Conservation (phyloP, 2,113 vertebrate genomes). For the Centropus unirufus region DNA sequence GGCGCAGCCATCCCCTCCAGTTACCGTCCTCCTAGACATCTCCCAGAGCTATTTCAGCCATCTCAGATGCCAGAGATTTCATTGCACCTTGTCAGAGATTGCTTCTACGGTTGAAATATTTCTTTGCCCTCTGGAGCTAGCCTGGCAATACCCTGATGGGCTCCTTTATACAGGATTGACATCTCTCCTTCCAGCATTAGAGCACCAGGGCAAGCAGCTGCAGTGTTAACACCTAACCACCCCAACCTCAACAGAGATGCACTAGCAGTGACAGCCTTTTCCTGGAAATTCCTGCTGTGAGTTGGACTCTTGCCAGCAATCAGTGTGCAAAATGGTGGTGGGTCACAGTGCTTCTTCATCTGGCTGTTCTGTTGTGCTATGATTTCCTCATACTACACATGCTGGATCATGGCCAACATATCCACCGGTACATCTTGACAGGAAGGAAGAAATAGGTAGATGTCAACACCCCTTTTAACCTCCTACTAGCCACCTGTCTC, state of each 20-base stretch:
- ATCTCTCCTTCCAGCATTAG: not conserved
- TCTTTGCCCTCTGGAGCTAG: not conserved
- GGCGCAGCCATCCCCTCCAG: not conserved
- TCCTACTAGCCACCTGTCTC: not conserved
- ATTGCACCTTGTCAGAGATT: not conserved
- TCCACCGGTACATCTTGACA: not conserved
- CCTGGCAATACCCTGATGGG: not conserved
- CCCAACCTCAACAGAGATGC: not conserved
- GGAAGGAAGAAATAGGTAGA: not conserved
- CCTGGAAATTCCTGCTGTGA: not conserved
- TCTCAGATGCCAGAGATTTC: not conserved
- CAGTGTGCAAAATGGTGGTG: not conserved
- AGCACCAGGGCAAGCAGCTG: not conserved
- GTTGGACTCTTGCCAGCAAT: not conserved
- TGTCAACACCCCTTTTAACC: not conserved
- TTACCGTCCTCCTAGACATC: not conserved
- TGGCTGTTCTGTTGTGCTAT: rapidly evolving
- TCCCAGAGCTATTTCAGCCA: not conserved
- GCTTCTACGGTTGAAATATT: not conserved
- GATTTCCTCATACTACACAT: rapidly evolving
- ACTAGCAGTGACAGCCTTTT: not conserved
- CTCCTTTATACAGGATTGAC: not conserved
- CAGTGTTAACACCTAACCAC: rapidly evolving
- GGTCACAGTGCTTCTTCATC: not conserved
- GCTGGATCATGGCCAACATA: not conserved